Evolutionary conservation across 2,113 vertebrate species (phyloP).

Genomic region (Montifringilla adamsi): DNA sequence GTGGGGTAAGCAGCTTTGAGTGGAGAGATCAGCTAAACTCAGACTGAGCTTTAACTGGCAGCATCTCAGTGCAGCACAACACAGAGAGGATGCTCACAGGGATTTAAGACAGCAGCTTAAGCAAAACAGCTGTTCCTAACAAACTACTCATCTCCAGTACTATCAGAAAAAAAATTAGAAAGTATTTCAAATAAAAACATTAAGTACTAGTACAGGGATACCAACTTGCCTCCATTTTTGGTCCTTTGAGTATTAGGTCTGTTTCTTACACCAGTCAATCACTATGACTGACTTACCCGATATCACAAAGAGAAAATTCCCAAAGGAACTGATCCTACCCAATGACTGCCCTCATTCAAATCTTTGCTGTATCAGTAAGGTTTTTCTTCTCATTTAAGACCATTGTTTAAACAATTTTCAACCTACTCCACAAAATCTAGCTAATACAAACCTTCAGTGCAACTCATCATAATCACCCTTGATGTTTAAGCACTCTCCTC

Average conservation of each 20-base stretch:
- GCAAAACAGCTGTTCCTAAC: background rate
- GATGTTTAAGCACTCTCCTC: background rate
- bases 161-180: background rate
- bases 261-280: background rate
- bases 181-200: background rate
- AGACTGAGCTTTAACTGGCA: background rate
- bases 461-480: background rate
- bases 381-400: background rate
- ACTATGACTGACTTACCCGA: background rate
- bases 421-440: background rate
- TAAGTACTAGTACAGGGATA: background rate
- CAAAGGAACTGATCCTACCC: background rate
- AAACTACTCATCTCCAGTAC: background rate
- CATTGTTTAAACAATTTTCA: background rate
- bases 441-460: background rate
- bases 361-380: background rate
- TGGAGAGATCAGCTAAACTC: background rate
- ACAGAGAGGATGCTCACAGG: background rate
- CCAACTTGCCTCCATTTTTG: background rate
- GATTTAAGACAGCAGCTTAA: background rate
- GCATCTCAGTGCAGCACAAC: background rate
- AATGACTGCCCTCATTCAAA: background rate
- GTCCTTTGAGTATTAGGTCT: background rate
- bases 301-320: background rate
- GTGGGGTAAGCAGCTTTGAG: background rate